Evolutionary conservation across 2,888 invertebrate genomes (phyloP), one percentile per base, ranked within the genome.

Genomic region (Limnephilus auricula): DNA sequence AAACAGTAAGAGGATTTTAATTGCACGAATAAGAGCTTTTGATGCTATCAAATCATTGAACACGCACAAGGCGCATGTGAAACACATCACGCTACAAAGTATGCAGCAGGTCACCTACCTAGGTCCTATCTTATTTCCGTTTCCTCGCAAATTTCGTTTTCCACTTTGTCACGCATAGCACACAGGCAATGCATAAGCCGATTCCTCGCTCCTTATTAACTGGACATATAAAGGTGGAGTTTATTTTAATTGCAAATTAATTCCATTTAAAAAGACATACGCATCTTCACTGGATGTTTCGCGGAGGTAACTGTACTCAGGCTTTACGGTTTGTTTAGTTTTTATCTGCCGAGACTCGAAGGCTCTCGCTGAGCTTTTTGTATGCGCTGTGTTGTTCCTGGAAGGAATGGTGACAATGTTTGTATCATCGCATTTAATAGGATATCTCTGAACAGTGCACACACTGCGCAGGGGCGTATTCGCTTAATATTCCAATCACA

Each of bases 381-480:
- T 65, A 25, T 65, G n/a, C 65, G 65, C 25, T n/a, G 25, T 65
- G 65, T 65, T 65, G 25, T 65, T 65, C 65, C n/a, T 65, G 65
- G 85, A 85, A 85, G 45, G 85, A 85, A 85, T 40, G 85, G 85
- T 40, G 45, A 85, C 85, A 85, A 85, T 85, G 85, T 40, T 40
- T 40, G 40, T 85, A 85, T 40, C 37, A 85, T 34, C 25, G 40
- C 15, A 85, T 85, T 82, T 82, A 82, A 82, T 82, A 82, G 82
- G 82, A 82, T 82, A 37, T 82, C 18, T 82, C 65, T 25, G 25
- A 25, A 65, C 65, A n/a, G 65, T 13, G 18, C 18, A 45, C 45
- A 45, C 45, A 45, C 15, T 45, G 45, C 50, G 6, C 65, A 65
- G 65, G 65, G 65, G 25, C 65, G 65, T 9, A 65, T 65, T 65